Percentiles rank a stretch among this genome's conserved stretches.
phyloP scores from a whole-genome alignment of 2,797 vertebrate genomes.

The Orestias chungarensis region DNA sequence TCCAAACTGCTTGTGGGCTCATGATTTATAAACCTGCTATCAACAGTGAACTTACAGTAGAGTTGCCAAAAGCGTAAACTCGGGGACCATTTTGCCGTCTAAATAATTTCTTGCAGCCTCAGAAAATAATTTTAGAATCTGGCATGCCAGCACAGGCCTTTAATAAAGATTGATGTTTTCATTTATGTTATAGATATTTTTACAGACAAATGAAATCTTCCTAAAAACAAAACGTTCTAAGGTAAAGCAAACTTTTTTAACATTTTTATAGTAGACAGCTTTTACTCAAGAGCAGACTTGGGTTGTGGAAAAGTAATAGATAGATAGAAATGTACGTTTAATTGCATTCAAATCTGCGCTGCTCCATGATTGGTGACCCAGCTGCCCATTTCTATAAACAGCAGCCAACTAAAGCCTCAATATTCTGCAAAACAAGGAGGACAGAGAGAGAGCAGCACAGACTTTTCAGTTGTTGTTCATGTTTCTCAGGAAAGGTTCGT shows the following conservation, averaged over 20 bases:
- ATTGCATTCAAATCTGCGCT: not conserved
- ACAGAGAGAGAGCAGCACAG: not conserved
- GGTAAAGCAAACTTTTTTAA: not conserved
- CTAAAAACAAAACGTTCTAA: not conserved
- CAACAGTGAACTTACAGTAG: too few relatives aligned
- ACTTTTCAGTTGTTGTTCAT: not conserved
- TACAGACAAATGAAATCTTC: not conserved
- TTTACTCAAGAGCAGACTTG: not conserved
- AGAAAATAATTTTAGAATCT: not conserved
- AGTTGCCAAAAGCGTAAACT: too few relatives aligned
- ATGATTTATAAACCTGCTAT: too few relatives aligned
- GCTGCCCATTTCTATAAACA: not conserved
- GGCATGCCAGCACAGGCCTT: not conserved
- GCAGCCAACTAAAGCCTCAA: not conserved
- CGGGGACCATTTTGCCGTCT: too few relatives aligned
- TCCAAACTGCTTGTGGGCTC: too few relatives aligned
- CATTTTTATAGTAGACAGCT: not conserved
- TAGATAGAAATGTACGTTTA: not conserved
- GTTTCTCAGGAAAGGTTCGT: not conserved
- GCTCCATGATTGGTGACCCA: not conserved
- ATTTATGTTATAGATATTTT: not conserved
- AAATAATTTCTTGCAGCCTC: too few relatives aligned
- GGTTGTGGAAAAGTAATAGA: too few relatives aligned
- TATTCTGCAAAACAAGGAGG: not conserved
- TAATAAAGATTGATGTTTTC: not conserved